Evolutionary conservation across 2,888 invertebrate species (phyloP).

Genomic region (Griposia aprilina): DNA sequence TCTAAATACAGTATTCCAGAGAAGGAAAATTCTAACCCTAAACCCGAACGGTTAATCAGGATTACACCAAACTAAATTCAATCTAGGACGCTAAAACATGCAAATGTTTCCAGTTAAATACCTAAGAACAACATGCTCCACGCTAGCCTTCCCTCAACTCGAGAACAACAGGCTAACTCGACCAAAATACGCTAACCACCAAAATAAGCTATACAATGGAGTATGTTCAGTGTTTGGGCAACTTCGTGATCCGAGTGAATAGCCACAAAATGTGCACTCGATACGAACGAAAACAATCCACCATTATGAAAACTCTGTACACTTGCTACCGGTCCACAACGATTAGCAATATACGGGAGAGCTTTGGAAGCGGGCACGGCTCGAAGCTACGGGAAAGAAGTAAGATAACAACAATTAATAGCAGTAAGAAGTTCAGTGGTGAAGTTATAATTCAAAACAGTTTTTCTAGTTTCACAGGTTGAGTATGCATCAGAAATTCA

Average conservation of each 20-base stretch:
- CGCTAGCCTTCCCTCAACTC: constrained; percentile 23
- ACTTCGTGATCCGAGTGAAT: constrained; percentile 55
- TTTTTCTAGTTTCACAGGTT: too few species aligned
- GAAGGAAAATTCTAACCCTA: neutral
- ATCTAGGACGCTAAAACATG: constrained; percentile 28
- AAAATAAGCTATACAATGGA: constrained; percentile 37
- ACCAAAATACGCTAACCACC: constrained; percentile 37
- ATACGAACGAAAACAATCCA: constrained; percentile 67
- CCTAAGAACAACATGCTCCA: constrained; percentile 31
- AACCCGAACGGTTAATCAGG: constrained; percentile 17
- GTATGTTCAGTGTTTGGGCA: constrained; percentile 40
- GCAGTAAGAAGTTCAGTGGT: too few species aligned
- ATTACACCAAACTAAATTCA: constrained; percentile 11
- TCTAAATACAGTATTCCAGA: neutral
- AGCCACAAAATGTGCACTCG: constrained; percentile 63
- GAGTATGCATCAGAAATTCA: neutral
- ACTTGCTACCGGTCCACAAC: constrained; percentile 34
- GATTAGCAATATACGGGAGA: constrained; percentile 32
- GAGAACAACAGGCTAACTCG: constrained; percentile 51
- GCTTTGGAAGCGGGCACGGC: neutral
- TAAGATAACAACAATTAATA: too few species aligned
- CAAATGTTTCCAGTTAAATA: constrained; percentile 44
- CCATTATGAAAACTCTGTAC: constrained; percentile 68
- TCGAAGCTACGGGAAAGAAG: too few species aligned
- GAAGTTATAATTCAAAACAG: too few species aligned